These are phyloP conservation scores for Periphyllus acericola DNA, from an alignment of 2,888 invertebrate species.

Conservation along the genomic window DNA sequence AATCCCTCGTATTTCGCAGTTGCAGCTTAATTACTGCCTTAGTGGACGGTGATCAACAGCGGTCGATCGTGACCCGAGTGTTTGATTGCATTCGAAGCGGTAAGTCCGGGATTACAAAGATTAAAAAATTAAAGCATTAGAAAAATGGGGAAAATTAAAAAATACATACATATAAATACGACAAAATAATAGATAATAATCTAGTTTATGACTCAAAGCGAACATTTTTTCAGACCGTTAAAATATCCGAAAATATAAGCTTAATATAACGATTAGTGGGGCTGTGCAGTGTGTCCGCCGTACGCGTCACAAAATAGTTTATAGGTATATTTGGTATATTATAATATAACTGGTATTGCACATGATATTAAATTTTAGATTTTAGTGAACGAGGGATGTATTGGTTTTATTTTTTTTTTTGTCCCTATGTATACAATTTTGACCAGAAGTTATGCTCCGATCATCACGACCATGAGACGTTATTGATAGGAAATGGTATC, in stretches of 20 bases:
- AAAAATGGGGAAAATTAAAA: constrained; percentile 2
- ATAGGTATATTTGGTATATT: too few relatives aligned
- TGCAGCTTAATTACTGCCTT: constrained; percentile 12
- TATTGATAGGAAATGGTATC: too few relatives aligned
- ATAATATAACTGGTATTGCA: too few relatives aligned
- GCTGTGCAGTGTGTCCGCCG: too few relatives aligned
- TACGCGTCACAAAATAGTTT: too few relatives aligned
- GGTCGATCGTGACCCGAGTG: constrained; percentile 30
- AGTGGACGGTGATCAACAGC: constrained; percentile 18
- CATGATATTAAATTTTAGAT: too few relatives aligned
- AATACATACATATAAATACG: neutral
- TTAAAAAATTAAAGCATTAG: neutral
- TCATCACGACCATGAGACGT: too few relatives aligned
- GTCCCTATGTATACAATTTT: too few relatives aligned
- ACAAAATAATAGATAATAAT: constrained; percentile 1
- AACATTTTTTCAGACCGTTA: neutral
- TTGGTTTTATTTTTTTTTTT: too few relatives aligned
- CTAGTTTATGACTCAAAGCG: neutral
- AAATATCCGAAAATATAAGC: neutral
- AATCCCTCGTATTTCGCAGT: constrained; percentile 24
- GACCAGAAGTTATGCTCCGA: too few relatives aligned
- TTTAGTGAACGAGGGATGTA: too few relatives aligned
- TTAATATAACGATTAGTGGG: too few relatives aligned
- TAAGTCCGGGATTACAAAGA: neutral
- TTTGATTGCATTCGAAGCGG: constrained; percentile 13